phyloP scores from a whole-genome alignment of 2,113 vertebrate genomes.

The Aegotheles bennettii region DNA sequence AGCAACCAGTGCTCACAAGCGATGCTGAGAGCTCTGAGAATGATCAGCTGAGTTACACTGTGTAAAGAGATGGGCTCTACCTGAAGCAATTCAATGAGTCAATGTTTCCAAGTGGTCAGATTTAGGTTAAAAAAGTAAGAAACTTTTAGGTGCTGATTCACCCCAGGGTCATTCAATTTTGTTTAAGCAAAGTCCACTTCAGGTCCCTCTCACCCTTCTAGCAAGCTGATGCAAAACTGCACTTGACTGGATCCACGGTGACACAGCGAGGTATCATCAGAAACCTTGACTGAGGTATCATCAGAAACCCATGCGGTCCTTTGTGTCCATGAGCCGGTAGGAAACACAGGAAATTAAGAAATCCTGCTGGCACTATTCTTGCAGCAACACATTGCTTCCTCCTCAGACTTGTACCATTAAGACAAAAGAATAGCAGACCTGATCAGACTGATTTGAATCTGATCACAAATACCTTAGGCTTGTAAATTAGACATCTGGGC shows the following conservation, averaged over 20 bases:
- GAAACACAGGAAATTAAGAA: background rate
- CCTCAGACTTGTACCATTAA: background rate
- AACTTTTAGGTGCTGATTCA: background rate
- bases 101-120: background rate
- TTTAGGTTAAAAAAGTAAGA: background rate
- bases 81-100: background rate
- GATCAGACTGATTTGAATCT: background rate
- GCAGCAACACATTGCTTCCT: background rate
- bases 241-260: background rate
- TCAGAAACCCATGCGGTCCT: background rate
- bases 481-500: background rate
- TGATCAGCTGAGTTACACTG: background rate
- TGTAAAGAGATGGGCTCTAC: background rate
- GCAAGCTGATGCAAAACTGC: background rate
- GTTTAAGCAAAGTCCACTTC: background rate
- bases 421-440: background rate
- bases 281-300: constrained; percentile 1
- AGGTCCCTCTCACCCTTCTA: background rate
- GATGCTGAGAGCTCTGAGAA: background rate
- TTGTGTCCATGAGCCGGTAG: too few relatives aligned
- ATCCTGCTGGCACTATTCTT: background rate
- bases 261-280: background rate
- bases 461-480: background rate
- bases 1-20: background rate
- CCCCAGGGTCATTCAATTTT: background rate